A percentile compares a stretch with the other conserved stretches of the same genome.
phyloP scores from a whole-genome alignment of 2,888 invertebrate genomes.

The Tridacna crocea region DNA sequence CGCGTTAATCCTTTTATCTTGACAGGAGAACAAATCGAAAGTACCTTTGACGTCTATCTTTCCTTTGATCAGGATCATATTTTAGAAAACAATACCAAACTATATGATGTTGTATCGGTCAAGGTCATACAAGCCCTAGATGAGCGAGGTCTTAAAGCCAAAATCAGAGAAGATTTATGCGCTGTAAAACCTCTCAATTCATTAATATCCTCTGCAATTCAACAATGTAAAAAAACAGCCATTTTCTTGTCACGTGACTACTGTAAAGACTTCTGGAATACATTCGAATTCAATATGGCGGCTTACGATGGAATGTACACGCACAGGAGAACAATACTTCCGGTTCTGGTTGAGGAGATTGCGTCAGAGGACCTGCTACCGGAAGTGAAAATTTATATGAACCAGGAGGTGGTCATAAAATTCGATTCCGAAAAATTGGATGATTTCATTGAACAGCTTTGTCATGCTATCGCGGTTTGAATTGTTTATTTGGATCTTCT shows the following conservation, averaged over 20 bases:
- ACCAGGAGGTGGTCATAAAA: background rate
- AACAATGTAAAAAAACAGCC: conserved; percentile 34
- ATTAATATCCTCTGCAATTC: conserved; percentile 29
- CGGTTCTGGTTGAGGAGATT: conserved; percentile 31
- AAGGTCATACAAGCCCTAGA: conserved; percentile 13
- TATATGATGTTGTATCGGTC: conserved; percentile 17
- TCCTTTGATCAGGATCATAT: conserved; percentile 36
- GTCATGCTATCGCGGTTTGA: background rate
- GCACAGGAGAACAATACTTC: conserved; percentile 38
- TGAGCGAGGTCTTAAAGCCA: conserved; percentile 3
- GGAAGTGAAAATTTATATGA: conserved; percentile 29
- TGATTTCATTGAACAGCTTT: conserved; percentile 11
- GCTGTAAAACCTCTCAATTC: conserved; percentile 19
- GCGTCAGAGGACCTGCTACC: background rate
- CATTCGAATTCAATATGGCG: conserved; percentile 54
- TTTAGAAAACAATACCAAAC: background rate
- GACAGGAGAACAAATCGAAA: background rate
- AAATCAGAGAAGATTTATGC: conserved; percentile 34
- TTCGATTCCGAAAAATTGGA: background rate
- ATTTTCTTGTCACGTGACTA: conserved; percentile 38
- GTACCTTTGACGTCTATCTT: conserved; percentile 31
- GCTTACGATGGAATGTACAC: conserved; percentile 52
- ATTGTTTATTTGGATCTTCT: background rate
- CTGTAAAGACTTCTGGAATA: conserved; percentile 49
- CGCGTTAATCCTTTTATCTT: conserved; percentile 37